Evolutionary conservation across 2,797 vertebrate genomes (phyloP), one percentile per base, ranked within the genome.

Genomic region (Danio kyathit): DNA sequence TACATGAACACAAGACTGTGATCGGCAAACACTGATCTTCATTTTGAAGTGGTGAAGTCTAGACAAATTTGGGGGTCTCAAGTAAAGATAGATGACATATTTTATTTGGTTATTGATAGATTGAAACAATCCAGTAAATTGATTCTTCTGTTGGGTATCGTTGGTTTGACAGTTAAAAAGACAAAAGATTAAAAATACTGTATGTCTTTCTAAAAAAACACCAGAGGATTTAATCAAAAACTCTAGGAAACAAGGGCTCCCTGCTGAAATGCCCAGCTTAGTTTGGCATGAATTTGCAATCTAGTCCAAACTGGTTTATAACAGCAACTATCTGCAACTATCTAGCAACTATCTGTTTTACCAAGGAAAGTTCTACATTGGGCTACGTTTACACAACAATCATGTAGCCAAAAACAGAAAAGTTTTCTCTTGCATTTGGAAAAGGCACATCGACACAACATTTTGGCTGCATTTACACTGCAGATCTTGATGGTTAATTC

Each of bases 1-100:
- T 64, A 66, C 64, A 80, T 56, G 57, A 73, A 73, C 51, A 80
- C 49, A 52, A 13, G 6, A 16, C 69, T 56, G 21, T 73, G 59
- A 56, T 65, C 21, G 48, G 54, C 5, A 17, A 59, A 29, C 57
- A 52, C 10, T 29, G 40, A 79, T 71, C 46, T 29, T 70, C 51
- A 63, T 79, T 71, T 79, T 79, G 48, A 63, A 48, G 11, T 38
- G 51, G 66, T 56, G 19, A 63, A 72, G 46, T 74, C 41, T 71
- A 74, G 54, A 74, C 41, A 19, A 59, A 60, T 71, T 29, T 12
- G 10, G 46, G 49, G 46, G 40, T 44, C 21, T 49, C 10, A 29
- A 52, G 44, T 61, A 17, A 63, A 16, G 48, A 63, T 17, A 52
- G 7, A 54, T n/a, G 43, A 4, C 64, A 6, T 49, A 69, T 59